Evolutionary conservation across 2,888 invertebrate genomes (phyloP), one percentile per base, ranked within the genome.

Genomic region (Morpho achilles): DNA sequence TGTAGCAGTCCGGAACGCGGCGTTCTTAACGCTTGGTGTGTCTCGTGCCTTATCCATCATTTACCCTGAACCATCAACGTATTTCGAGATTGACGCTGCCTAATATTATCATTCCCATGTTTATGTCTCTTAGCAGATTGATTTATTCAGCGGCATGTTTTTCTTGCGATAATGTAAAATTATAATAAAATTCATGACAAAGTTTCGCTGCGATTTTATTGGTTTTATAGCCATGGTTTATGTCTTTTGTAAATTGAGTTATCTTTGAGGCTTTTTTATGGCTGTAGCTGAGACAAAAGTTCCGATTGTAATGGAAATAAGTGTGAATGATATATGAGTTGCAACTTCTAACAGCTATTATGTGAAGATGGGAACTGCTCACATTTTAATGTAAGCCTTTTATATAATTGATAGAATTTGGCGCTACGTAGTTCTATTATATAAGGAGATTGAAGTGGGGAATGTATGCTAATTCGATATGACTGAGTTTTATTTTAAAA

Each of bases 131-230:
- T 56, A 45, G 45, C 59, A 60, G 61, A 67, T 67, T 66, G 66
- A 67, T 67, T 61, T 66, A 68, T 68, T 60, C 58, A 23, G 51
- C 46, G 47, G 53, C 53, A 59, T 65, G 59, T 64, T 64, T 65
- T 53, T 47, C 53, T 46, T 47, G 53, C 22, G 53, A 45, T 8
- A 53, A 53, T 53, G 46, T 47, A 53, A 53, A 53, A 46, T 53
- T 53, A 53, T 41, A 46, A 53, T 53, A 53, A 53, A 53, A 53
- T 53, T 53, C 46, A 53, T 46, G 46, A 46, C 53, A 16, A 39
- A 46, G 22, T 53, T 48, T 49, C 32, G 32, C 54, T 59, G 8
- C 43, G 23, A 47, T 54, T 62, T 59, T 54, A 59, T 59, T 59
- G 32, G 50, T 48, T 23, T 39, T 43, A 50, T 16, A n/a, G 43